phyloP scores from a whole-genome alignment of 2,113 vertebrate genomes.

The Tetrax tetrax region DNA sequence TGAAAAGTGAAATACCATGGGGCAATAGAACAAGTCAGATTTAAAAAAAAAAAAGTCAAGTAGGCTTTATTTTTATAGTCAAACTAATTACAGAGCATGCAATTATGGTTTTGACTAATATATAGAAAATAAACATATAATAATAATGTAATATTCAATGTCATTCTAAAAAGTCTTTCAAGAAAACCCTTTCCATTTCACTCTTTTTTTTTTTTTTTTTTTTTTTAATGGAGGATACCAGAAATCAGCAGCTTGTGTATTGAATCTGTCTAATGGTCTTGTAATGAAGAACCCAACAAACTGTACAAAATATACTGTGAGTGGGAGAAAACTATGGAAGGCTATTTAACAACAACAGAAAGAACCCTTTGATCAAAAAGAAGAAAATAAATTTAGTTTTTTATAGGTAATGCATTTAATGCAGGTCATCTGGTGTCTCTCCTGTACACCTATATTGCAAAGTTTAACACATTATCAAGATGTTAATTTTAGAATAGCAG shows the following conservation, averaged over 20 bases:
- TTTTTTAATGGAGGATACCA: not conserved
- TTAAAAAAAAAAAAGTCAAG: not conserved
- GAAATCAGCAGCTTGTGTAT: not conserved
- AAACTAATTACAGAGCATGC: not conserved
- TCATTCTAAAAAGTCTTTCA: not conserved
- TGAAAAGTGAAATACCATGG: not conserved
- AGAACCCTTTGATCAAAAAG: not conserved
- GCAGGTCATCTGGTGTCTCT: not conserved
- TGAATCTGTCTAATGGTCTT: not conserved
- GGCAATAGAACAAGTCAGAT: not conserved
- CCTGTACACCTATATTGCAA: not conserved
- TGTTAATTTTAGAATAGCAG: not conserved
- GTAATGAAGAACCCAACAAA: not conserved
- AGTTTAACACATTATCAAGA: not conserved
- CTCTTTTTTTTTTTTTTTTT: not conserved
- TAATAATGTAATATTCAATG: not conserved
- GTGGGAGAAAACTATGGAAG: not conserved
- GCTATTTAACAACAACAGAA: not conserved
- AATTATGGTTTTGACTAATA: not conserved
- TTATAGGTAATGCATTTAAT: not conserved
- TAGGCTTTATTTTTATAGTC: not conserved
- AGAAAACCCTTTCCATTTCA: not conserved
- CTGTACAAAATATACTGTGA: not conserved
- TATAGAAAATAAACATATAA: not conserved
- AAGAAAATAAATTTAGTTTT: not conserved